Percentiles rank a stretch among this genome's conserved stretches.
These are phyloP conservation scores for Athene cunicularia DNA, from an alignment of 2,113 vertebrate genomes.

Conservation along the genomic window DNA sequence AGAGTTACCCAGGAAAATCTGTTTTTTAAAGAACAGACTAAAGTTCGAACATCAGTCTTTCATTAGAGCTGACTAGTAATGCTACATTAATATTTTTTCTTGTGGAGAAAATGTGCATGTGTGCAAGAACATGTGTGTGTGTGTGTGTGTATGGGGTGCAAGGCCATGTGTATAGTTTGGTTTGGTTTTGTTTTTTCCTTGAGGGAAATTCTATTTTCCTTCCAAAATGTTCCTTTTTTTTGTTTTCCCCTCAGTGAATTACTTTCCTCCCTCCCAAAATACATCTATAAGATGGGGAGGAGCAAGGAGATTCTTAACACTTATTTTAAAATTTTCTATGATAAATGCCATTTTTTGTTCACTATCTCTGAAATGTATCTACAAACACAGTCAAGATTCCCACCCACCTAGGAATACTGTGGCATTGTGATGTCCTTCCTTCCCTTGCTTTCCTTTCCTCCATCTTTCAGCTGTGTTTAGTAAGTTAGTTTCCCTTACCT, in stretches of 20 bases:
- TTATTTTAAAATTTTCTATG: not conserved
- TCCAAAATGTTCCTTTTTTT: not conserved
- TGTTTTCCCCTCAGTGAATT: not conserved
- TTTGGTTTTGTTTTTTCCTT: not conserved
- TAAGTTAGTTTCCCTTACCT: conserved; percentile 1
- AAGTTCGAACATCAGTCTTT: not conserved
- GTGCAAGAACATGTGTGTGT: not conserved
- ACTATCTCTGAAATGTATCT: not conserved
- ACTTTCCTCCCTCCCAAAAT: not conserved
- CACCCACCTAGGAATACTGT: not conserved
- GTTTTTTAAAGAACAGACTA: not conserved
- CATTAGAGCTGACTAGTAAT: not conserved
- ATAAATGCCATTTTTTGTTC: not conserved
- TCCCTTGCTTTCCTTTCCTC: not conserved
- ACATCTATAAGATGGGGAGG: not conserved
- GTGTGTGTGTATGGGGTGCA: not conserved
- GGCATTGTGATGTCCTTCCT: not conserved
- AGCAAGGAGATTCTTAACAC: not conserved
- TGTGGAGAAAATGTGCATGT: not conserved
- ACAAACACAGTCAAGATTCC: not conserved
- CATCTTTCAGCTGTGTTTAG: not conserved
- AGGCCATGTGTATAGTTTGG: not conserved
- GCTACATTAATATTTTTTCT: not conserved
- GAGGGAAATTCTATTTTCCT: not conserved
- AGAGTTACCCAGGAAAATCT: not conserved